These are phyloP conservation scores for Fopius arisanus DNA, from an alignment of 1,140 invertebrate genomes.

Conservation along the genomic window DNA sequence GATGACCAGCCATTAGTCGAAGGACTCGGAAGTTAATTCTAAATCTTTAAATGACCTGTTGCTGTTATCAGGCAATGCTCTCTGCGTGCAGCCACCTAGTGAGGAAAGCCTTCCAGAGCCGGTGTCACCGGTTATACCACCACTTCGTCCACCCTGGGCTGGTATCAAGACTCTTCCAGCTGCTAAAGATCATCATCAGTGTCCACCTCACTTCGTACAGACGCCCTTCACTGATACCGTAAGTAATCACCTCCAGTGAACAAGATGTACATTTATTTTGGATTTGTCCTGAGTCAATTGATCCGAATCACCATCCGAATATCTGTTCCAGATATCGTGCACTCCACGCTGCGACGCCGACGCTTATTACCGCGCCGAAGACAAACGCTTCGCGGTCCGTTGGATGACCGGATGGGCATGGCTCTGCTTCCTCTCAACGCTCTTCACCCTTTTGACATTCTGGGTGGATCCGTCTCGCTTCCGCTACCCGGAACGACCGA, in stretches of 20 bases:
- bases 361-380: conserved; percentile 75
- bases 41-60: background rate
- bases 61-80: conserved; percentile 47
- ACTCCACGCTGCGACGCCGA: conserved; percentile 74
- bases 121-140: conserved; percentile 36
- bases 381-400: conserved; percentile 78
- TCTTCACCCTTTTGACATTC: conserved; percentile 88
- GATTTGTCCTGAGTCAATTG: too few species aligned
- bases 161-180: conserved; percentile 40
- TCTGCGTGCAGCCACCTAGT: conserved; percentile 56
- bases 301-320: too few species aligned
- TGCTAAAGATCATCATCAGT: conserved; percentile 49
- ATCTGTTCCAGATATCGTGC: conserved; percentile 62
- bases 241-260: conserved; percentile 30
- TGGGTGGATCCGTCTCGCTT: conserved; percentile 85
- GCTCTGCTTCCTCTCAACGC: conserved; percentile 84
- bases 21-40: too few species aligned
- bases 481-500: conserved; percentile 84
- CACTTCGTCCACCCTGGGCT: conserved; percentile 47
- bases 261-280: too few species aligned
- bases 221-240: conserved; percentile 58
- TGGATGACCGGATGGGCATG: conserved; percentile 88
- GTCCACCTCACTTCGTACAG: conserved; percentile 64
- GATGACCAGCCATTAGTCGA: too few species aligned
- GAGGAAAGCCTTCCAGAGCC: conserved; percentile 48